phyloP scores from a whole-genome alignment of 1,140 invertebrate species.

The Yoshiicerus persimilis region DNA sequence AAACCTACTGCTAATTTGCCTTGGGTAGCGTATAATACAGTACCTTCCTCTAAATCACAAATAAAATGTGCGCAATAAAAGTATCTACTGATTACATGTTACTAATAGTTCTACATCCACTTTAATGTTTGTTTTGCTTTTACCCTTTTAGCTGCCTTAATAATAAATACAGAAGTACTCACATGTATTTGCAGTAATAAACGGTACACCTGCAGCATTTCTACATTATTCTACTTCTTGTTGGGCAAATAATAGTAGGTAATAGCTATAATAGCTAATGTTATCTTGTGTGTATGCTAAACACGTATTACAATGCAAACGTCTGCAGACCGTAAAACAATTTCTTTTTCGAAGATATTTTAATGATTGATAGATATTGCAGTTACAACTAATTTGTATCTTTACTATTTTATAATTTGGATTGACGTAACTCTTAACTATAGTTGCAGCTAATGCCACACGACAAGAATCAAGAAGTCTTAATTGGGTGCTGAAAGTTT shows the following conservation, averaged over 20 bases:
- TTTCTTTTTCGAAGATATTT: background rate
- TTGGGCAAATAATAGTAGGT: background rate
- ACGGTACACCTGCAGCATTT: background rate
- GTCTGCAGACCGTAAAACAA: background rate
- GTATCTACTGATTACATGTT: background rate
- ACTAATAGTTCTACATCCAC: background rate
- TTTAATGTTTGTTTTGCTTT: background rate
- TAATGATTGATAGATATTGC: background rate
- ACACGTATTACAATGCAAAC: background rate
- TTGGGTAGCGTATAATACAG: too few relatives aligned
- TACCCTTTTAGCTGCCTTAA: background rate
- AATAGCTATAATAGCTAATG: too few relatives aligned
- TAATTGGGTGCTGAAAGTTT: background rate
- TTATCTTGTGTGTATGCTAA: background rate
- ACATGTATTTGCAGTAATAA: background rate
- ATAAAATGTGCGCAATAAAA: background rate
- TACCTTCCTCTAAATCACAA: background rate
- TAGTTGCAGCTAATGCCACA: background rate
- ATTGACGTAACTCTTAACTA: background rate
- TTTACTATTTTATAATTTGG: background rate
- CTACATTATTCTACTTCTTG: background rate
- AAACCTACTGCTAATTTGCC: background rate
- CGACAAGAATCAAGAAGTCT: background rate
- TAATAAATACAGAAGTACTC: background rate
- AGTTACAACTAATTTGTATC: background rate